A percentile compares a stretch with the other conserved stretches of the same genome.
Evolutionary conservation across 2,113 vertebrate genomes (phyloP).

Genomic region (Cololabis saira): DNA sequence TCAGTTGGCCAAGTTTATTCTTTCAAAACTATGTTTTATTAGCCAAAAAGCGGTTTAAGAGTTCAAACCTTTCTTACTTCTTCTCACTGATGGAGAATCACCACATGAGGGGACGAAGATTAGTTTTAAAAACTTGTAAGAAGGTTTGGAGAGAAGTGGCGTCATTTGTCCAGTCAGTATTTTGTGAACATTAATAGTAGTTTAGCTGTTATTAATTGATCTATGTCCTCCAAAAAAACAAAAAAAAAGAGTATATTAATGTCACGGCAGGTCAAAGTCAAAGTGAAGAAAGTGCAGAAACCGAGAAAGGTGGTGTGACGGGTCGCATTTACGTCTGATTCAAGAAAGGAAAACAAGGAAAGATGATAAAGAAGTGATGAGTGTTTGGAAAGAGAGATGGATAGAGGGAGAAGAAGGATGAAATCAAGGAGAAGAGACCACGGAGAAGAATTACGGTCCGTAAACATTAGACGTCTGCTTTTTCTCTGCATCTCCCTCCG

Average conservation of each 20-base stretch:
- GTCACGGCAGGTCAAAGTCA: no score
- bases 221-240: neutral
- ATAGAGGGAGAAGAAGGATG: neutral
- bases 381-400: neutral
- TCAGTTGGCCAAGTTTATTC: no score
- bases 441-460: neutral
- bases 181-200: neutral
- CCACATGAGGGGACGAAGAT: no score
- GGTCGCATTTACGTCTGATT: no score
- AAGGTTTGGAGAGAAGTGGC: no score
- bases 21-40: no score
- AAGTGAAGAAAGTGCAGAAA: no score
- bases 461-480: slow-evolving; percentile 11
- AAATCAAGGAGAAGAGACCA: neutral
- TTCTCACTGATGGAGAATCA: no score
- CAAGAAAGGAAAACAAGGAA: neutral
- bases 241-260: neutral
- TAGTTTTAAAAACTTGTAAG: no score
- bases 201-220: neutral
- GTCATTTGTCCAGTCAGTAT: neutral
- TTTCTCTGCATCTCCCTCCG: slow-evolving; percentile 41
- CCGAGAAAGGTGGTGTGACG: no score
- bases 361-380: neutral
- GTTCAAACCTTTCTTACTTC: no score
- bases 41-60: no score